Evolutionary conservation across 2,888 invertebrate species (phyloP), one percentile per base, ranked within the genome.

Genomic region (Dicranocentrus wangi): DNA sequence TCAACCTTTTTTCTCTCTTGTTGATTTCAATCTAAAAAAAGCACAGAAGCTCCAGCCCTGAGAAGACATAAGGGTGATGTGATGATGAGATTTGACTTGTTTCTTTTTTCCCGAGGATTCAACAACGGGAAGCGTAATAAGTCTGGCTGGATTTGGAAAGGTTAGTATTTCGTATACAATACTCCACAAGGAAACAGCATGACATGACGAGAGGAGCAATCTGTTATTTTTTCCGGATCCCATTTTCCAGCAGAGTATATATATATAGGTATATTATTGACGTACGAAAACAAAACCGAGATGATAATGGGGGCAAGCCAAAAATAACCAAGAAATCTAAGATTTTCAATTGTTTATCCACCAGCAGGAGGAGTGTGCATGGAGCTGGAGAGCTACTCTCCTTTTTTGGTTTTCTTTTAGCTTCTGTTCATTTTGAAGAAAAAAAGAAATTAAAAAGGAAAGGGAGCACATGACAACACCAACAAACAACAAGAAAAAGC

Each of bases 401-500:
- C 47, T 15, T 32, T 32, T 7, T 47, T n/a, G n/a, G n/a, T 47
- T 47, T n/a, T 47, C 47, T 47, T 47, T 15, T 47, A 47, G 47
- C 47, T 47, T 47, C 47, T 47, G 47, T 47, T 47, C 47, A 47
- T 47, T 47, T 47, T 47, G 2, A 47, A 15, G 47, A 47, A n/a
- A 55, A 55, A 21, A 2, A 55, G 7, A 55, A 23, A 21, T 25
- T 23, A 23, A 47, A n/a, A 51, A 51, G 51, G 51, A 58, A 58
- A 61, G 32, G 61, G 61, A 61, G 32, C 61, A 61, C 61, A 61
- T 27, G 60, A 60, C 60, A 61, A 28, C 61, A 32, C 32, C 61
- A 61, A 17, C 60, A 61, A 61, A 28, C 23, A 55, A 21, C 23
- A 55, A 19, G 2, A 55, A 55, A 55, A 55, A 55, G 23, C 47